Evolutionary conservation across 2,113 vertebrate genomes (phyloP).

Genomic region (Crotalus helleri): DNA sequence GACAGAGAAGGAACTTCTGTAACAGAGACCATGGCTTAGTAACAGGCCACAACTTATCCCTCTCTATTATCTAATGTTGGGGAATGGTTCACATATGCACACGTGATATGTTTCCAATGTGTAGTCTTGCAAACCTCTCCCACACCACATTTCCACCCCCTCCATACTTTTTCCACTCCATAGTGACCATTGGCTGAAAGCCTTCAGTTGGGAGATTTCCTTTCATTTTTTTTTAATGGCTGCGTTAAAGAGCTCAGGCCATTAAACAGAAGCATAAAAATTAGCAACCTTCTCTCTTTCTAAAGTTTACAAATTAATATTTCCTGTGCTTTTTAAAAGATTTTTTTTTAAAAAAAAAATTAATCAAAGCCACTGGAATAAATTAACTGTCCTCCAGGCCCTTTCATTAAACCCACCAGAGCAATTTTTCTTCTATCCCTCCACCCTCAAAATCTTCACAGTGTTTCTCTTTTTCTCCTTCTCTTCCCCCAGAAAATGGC

Average conservation of each 20-base stretch:
- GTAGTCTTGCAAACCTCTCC: not conserved
- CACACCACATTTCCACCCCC: not conserved
- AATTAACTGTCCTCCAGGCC: not conserved
- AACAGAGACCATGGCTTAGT: not conserved
- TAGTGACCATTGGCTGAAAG: conserved; percentile 29
- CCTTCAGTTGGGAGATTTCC: conserved; percentile 37
- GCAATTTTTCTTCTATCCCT: not conserved
- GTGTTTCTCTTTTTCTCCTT: not conserved
- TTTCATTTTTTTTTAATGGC: conserved; percentile 41
- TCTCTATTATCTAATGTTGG: not conserved
- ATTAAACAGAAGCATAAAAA: conserved; percentile 20
- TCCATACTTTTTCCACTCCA: not conserved
- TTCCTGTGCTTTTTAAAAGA: not conserved
- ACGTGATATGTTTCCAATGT: not conserved
- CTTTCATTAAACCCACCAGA: not conserved
- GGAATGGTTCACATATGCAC: not conserved
- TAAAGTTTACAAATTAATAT: not conserved
- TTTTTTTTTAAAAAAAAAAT: not conserved
- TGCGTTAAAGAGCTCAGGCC: conserved; percentile 34
- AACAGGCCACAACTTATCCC: not conserved
- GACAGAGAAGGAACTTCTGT: not conserved
- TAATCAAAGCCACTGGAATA: not conserved
- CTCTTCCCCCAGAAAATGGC: not conserved
- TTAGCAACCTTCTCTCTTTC: not conserved
- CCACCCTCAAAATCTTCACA: conserved; percentile 6